These are phyloP conservation scores for Tillus elongatus DNA, from an alignment of 2,888 invertebrate genomes.

Conservation along the genomic window DNA sequence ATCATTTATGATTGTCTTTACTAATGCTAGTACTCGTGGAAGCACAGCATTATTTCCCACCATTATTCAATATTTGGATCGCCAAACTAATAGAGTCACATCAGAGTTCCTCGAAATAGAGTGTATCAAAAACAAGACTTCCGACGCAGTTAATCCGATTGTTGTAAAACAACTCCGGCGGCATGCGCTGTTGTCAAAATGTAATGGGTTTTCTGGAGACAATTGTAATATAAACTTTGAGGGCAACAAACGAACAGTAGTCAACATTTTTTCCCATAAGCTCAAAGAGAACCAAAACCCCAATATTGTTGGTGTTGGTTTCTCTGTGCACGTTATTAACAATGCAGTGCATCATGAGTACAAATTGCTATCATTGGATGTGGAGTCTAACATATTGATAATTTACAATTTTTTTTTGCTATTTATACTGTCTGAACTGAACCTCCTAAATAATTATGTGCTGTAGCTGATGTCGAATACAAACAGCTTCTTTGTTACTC, in stretches of 20 bases:
- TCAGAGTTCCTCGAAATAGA: constrained; percentile 9
- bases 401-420: too few relatives aligned
- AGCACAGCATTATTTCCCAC: neutral
- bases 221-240: constrained; percentile 6
- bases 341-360: constrained; percentile 4
- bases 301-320: neutral
- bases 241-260: neutral
- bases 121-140: constrained; percentile 12
- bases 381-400: too few relatives aligned
- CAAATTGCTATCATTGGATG: neutral
- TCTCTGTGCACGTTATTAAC: constrained; percentile 2
- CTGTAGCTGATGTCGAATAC: neutral
- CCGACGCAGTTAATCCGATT: constrained; percentile 14
- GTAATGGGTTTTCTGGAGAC: constrained; percentile 15
- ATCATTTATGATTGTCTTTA: neutral
- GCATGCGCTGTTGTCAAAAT: constrained; percentile 16
- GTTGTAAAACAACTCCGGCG: constrained; percentile 11
- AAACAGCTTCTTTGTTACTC: too few relatives aligned
- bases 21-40: constrained; percentile 2
- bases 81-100: constrained; percentile 8
- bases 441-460: neutral
- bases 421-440: constrained; percentile 1
- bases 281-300: constrained; percentile 1
- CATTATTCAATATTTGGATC: neutral
- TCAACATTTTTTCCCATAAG: constrained; percentile 1